Evolutionary conservation across 1,140 invertebrate species (phyloP).

Genomic region (Mactra quadrangularis): DNA sequence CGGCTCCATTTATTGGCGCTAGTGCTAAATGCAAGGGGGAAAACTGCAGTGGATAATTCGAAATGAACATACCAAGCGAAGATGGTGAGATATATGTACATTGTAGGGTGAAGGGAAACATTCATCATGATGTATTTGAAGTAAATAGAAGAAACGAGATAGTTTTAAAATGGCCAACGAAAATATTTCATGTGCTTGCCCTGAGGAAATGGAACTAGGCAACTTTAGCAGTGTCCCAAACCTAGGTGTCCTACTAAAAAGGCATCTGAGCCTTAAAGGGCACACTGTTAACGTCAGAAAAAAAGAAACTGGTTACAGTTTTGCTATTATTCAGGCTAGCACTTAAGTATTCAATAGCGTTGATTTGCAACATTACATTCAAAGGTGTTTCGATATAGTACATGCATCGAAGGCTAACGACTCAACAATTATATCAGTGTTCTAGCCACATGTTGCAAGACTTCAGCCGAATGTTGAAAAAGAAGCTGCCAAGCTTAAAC

Average conservation of each 20-base stretch:
- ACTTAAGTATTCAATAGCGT: conserved; percentile 2
- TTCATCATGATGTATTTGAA: no score
- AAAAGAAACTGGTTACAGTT: background rate
- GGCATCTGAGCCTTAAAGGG: conserved; percentile 13
- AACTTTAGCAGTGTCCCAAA: conserved; percentile 24
- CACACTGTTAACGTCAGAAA: conserved; percentile 5
- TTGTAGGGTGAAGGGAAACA: no score
- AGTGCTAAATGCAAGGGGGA: no score
- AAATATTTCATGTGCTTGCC: background rate
- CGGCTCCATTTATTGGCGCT: no score
- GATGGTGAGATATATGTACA: no score
- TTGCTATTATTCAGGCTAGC: conserved; percentile 9
- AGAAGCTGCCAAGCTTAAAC: background rate
- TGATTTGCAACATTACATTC: background rate
- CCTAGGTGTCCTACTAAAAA: conserved; percentile 8
- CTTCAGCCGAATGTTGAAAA: background rate
- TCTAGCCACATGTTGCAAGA: background rate
- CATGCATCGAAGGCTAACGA: background rate
- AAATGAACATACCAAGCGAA: no score
- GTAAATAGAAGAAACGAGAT: no score
- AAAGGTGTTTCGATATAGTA: background rate
- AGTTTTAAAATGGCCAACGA: no score
- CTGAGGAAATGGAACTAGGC: background rate
- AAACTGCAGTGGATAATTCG: no score
- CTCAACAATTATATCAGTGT: background rate